phyloP scores from a whole-genome alignment of 2,113 vertebrate species.

The Cyanoliseus patagonus region DNA sequence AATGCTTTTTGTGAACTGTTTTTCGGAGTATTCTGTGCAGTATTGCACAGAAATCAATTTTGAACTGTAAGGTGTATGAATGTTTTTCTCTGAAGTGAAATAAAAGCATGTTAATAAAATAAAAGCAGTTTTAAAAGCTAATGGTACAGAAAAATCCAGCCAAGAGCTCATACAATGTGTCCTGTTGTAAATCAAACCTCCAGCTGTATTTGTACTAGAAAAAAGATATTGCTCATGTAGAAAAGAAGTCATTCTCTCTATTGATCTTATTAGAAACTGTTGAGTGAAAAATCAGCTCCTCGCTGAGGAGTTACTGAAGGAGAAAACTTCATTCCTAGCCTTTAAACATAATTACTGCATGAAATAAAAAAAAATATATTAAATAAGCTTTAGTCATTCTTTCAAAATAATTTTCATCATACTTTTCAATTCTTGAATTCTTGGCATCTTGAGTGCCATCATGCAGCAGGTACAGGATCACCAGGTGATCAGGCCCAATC shows the following conservation, averaged over 20 bases:
- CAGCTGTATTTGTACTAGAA: not conserved
- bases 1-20: not conserved
- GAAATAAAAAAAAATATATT: not conserved
- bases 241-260: not conserved
- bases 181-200: not conserved
- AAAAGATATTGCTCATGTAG: not conserved
- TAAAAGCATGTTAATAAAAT: not conserved
- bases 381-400: not conserved
- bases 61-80: not conserved
- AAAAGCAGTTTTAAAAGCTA: not conserved
- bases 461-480: accelerated
- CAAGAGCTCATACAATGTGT: not conserved
- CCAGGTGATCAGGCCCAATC: not conserved
- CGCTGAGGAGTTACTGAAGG: not conserved
- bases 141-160: not conserved
- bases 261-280: not conserved
- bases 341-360: not conserved
- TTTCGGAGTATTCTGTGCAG: not conserved
- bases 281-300: not conserved
- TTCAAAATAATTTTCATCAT: not conserved
- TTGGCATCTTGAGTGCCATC: not conserved
- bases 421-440: not conserved
- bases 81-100: not conserved
- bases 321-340: not conserved
- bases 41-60: not conserved